These are phyloP conservation scores for Euphonia xanthogaster DNA, from an alignment of 2,797 vertebrate species.

Conservation along the genomic window DNA sequence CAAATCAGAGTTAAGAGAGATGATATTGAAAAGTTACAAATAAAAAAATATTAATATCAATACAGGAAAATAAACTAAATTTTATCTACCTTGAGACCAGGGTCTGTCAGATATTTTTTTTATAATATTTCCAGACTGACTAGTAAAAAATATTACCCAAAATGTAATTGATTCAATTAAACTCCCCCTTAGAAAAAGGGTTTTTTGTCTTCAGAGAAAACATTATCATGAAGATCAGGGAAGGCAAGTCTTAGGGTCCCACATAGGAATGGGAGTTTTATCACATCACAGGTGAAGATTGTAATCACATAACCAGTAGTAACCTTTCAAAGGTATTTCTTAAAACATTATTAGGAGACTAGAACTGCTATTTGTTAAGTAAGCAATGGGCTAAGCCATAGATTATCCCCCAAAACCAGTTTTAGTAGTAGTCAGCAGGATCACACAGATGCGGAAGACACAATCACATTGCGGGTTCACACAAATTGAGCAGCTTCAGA, in stretches of 20 bases:
- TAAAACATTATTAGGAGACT: neutral
- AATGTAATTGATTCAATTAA: neutral
- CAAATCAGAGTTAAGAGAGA: neutral
- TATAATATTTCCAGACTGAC: neutral
- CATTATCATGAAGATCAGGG: neutral
- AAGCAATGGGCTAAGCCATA: neutral
- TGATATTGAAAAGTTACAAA: neutral
- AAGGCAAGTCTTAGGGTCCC: neutral
- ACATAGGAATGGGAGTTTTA: accelerated
- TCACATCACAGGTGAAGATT: neutral
- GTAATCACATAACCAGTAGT: neutral
- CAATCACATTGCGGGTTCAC: too few species aligned
- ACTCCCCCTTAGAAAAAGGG: accelerated
- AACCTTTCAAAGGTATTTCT: neutral
- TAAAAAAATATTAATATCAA: neutral
- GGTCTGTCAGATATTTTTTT: neutral
- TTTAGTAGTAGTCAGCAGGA: neutral
- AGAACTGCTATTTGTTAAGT: neutral
- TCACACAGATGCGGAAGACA: neutral
- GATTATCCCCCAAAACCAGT: neutral
- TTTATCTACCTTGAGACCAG: neutral
- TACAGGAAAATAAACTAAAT: neutral
- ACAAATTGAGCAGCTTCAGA: neutral
- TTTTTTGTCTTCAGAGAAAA: neutral
- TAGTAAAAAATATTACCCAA: neutral